Evolutionary conservation across 2,797 vertebrate species (phyloP).

Genomic region (Gephyroberyx darwinii): DNA sequence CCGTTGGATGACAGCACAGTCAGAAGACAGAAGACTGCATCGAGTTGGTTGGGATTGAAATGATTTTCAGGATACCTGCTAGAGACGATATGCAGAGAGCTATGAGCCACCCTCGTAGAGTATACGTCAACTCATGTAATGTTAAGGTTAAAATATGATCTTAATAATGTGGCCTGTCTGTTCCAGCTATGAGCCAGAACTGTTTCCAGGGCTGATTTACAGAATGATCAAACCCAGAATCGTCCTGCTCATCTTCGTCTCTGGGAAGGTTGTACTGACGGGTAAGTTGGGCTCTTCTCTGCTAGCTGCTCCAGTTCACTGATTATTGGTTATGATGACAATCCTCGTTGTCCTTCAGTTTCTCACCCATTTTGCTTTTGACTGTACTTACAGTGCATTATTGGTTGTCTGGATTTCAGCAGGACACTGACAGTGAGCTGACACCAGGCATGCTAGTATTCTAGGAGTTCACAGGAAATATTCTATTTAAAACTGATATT

Average conservation of each 20-base stretch:
- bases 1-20: no score
- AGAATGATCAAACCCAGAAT: conserved; percentile 99
- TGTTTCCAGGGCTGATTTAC: conserved; percentile 99
- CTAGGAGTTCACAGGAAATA: neutral
- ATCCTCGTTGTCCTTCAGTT: no score
- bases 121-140: no score
- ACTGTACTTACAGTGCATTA: no score
- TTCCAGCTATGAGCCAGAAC: conserved; percentile 94
- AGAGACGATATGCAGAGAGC: no score
- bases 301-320: neutral
- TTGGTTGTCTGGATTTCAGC: no score
- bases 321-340: no score
- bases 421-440: neutral
- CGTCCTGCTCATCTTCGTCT: conserved; percentile 98
- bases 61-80: no score
- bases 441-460: neutral
- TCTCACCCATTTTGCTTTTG: no score
- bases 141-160: no score
- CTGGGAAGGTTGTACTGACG: conserved; percentile 99
- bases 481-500: neutral
- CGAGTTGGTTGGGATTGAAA: no score
- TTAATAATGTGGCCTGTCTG: conserved; percentile 10
- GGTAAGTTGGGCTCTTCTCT: conserved; percentile 79
- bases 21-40: no score
- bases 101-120: neutral